Conservation (phyloP, 2,113 vertebrate genomes). For the Chaetura pelagica region DNA sequence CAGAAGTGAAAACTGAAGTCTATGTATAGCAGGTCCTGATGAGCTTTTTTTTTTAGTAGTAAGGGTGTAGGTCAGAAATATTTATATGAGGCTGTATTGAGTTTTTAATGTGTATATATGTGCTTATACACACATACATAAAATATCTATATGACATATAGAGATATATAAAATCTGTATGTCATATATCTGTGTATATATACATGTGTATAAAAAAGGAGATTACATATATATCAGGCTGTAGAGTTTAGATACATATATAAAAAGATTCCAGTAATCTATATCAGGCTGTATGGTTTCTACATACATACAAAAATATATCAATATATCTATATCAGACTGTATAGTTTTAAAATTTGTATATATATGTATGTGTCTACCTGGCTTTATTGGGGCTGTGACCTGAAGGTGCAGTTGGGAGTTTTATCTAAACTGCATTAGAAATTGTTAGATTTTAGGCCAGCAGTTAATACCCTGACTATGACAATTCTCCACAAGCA, state of each 20-base stretch:
- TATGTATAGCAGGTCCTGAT: not conserved
- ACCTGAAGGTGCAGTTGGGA: not conserved
- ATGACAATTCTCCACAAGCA: not conserved
- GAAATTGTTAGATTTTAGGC: not conserved
- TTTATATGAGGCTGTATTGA: not conserved
- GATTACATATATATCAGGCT: not conserved
- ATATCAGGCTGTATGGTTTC: too few relatives aligned
- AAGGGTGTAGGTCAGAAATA: not conserved
- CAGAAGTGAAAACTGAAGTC: not conserved
- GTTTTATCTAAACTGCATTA: not conserved
- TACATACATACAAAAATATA: not conserved
- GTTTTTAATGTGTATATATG: not conserved
- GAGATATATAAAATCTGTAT: too few relatives aligned
- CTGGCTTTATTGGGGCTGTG: not conserved
- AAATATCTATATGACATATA: not conserved
- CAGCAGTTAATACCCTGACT: not conserved
- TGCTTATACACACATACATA: not conserved
- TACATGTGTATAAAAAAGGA: not conserved
- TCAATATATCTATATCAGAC: not conserved
- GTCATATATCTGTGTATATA: not conserved
- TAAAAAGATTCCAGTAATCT: not conserved
- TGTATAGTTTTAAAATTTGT: too few relatives aligned
- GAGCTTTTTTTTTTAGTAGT: not conserved
- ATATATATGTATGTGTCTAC: accelerated
- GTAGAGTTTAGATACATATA: not conserved